Base-by-base conservation (phyloP, 1,140 invertebrate genomes). In the Brachionus koreanus region DNA sequence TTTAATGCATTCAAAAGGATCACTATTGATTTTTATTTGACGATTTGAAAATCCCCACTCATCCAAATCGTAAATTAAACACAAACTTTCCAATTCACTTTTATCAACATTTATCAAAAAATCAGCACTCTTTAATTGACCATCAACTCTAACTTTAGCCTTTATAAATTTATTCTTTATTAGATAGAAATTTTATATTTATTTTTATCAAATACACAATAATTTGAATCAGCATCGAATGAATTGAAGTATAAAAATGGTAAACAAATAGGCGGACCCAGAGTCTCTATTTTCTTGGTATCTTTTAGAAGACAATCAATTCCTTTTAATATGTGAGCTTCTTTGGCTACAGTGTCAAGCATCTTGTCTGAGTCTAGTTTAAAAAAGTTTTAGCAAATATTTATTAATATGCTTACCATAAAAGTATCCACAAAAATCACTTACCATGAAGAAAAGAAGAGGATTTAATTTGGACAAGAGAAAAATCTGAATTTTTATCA, bases 191-290 rank as follows among this genome's bases (percentile, higher is more conserved):
- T 63, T 29, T 63, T 0, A 25, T 9, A 5, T 29, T 29, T 6
- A 63, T 25, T 63, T 63, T 25, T 25, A 29, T 4, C 42, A 69
- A 37, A 42, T 69, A 69, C 65, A 37, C 16, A 39, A 39, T 69
- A 39, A 69, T 69, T 37, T 57, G 1, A 25, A 39, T 69, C 65
- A n/a, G n/a, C 7, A 39, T 69, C 65, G 37, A 19, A 69, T 10
- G 65, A 69, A 69, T 69, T 69, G 35, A 69, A 69, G 39, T 69
- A 69, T 69, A 69, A 39, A 69, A 69, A 69, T 39, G 65, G 35
- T 6, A 69, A 9, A 10, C 65, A 69, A 19, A 69, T 69, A 16
- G 65, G 65, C 16, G n/a, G 29, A 39, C 65, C 65, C 5, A 69
- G 10, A 69, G 35, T 23, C n/a, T 69, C 13, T 19, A 69, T 19